Percentiles rank a stretch among this genome's conserved stretches.
These are phyloP conservation scores for Folsomia manolachei DNA, from an alignment of 2,888 invertebrate genomes.

Conservation along the genomic window DNA sequence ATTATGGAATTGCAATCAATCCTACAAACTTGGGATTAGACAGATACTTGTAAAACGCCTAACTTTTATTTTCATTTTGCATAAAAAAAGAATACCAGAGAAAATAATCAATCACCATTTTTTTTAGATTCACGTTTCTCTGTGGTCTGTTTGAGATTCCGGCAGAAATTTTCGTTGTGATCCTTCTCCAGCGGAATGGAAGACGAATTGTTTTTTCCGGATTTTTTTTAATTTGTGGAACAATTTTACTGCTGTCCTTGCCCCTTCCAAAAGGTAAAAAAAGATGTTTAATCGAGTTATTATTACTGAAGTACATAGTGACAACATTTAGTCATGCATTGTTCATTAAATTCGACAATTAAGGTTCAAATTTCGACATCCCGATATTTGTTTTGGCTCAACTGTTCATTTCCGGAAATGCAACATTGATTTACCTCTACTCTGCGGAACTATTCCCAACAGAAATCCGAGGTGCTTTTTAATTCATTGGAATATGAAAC, in stretches of 20 bases:
- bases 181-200: constrained; percentile 17
- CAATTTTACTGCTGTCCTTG: constrained; percentile 13
- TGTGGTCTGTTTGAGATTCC: constrained; percentile 32
- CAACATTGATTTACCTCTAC: constrained; percentile 29
- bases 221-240: constrained; percentile 14
- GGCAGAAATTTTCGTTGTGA: constrained; percentile 17
- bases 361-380: neutral
- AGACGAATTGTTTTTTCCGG: constrained; percentile 26
- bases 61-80: no score
- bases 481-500: no score
- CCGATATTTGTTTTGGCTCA: constrained; percentile 6
- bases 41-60: constrained; percentile 22
- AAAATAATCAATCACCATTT: neutral
- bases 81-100: neutral
- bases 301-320: neutral
- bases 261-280: constrained; percentile 10
- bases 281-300: no score
- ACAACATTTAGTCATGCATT: neutral
- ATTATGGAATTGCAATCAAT: constrained; percentile 31
- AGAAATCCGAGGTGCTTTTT: constrained; percentile 17
- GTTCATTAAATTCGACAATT: neutral
- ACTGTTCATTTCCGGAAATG: constrained; percentile 25
- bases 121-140: constrained; percentile 24
- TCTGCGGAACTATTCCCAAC: constrained; percentile 32
- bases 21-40: constrained; percentile 13